phyloP scores from a whole-genome alignment of 2,888 invertebrate species.

The Euplexia lucipara region DNA sequence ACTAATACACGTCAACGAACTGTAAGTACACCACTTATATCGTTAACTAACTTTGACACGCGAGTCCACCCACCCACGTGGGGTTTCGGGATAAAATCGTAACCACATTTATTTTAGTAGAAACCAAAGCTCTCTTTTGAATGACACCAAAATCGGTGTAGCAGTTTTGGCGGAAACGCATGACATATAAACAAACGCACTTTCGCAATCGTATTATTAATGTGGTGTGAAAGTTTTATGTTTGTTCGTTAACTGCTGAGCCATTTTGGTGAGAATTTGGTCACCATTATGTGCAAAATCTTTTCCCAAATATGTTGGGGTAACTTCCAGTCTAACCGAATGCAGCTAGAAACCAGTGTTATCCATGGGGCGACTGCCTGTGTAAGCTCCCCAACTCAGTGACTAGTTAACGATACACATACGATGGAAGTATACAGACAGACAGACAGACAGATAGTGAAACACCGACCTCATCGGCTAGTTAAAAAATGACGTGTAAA shows the following conservation, averaged over 20 bases:
- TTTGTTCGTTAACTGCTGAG: background rate
- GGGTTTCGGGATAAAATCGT: background rate
- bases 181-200: conserved; percentile 3
- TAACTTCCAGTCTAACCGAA: too few relatives aligned
- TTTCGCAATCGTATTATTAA: conserved; percentile 17
- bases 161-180: background rate
- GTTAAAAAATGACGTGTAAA: too few relatives aligned
- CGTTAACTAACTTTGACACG: conserved; percentile 5
- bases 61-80: background rate
- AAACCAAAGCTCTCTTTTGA: background rate
- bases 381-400: too few relatives aligned
- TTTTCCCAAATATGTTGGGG: too few relatives aligned
- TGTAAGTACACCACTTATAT: conserved; percentile 9
- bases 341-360: too few relatives aligned
- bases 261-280: background rate
- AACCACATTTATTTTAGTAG: background rate
- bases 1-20: conserved; percentile 42
- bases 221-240: conserved; percentile 12
- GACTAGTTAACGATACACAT: too few relatives aligned
- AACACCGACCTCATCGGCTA: too few relatives aligned
- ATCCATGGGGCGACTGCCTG: too few relatives aligned
- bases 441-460: too few relatives aligned
- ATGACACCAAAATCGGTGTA: background rate
- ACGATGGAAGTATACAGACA: too few relatives aligned
- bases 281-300: too few relatives aligned